Conservation (phyloP, 2,797 vertebrate species). For the Intellagama lesueurii region DNA sequence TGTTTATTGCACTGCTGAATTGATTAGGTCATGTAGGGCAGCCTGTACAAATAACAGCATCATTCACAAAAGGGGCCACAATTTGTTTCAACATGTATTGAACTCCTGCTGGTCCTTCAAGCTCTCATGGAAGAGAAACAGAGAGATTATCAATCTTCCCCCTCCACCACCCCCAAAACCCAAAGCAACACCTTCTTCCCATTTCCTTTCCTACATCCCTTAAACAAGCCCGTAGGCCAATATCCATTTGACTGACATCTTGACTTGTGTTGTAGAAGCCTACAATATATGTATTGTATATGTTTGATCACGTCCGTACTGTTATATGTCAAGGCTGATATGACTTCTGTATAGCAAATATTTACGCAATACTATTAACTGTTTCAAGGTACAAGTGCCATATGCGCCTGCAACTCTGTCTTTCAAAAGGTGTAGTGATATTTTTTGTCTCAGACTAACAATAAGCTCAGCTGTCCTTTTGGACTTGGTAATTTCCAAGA, state of each 20-base stretch:
- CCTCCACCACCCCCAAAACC: constrained; percentile 34
- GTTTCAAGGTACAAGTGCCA: constrained; percentile 84
- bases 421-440: constrained; percentile 50
- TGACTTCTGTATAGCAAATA: constrained; percentile 85
- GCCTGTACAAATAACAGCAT: constrained; percentile 75
- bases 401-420: constrained; percentile 57
- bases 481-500: neutral
- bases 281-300: constrained; percentile 61
- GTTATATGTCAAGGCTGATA: constrained; percentile 85
- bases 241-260: constrained; percentile 82
- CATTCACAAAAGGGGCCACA: constrained; percentile 75
- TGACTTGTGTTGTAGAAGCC: constrained; percentile 80
- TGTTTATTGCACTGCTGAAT: constrained; percentile 74
- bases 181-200: constrained; percentile 38
- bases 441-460: constrained; percentile 35
- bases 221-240: constrained; percentile 81
- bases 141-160: constrained; percentile 51
- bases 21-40: constrained; percentile 77
- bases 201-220: constrained; percentile 74
- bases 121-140: constrained; percentile 60
- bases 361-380: constrained; percentile 86
- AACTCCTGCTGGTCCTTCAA: constrained; percentile 67
- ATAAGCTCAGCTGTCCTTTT: constrained; percentile 24
- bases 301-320: constrained; percentile 83
- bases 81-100: constrained; percentile 73